Evolutionary conservation across 2,113 vertebrate genomes (phyloP).

Genomic region (Sylvia atricapilla): DNA sequence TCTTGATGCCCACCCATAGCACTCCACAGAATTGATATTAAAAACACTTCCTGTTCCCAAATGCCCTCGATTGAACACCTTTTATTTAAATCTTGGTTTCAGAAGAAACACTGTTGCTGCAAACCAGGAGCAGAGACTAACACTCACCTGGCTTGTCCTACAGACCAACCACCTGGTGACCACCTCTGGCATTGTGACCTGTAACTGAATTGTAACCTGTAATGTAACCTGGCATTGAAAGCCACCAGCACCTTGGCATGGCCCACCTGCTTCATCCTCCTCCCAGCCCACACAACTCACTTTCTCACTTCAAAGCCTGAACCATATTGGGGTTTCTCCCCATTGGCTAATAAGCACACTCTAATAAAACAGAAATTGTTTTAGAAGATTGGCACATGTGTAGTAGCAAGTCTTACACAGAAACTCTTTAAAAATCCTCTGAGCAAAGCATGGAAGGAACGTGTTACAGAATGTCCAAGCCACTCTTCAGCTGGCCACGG

Average conservation of each 20-base stretch:
- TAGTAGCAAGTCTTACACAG: neutral
- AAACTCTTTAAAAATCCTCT: neutral
- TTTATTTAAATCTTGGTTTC: neutral
- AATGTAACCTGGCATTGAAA: neutral
- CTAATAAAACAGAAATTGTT: neutral
- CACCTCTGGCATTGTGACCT: neutral
- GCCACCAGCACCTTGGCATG: neutral
- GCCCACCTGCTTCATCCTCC: neutral
- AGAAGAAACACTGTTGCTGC: neutral
- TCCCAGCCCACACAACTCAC: neutral
- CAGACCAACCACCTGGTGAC: neutral
- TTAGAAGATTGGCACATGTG: neutral
- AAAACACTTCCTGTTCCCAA: neutral
- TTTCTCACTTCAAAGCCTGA: neutral
- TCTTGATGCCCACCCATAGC: neutral
- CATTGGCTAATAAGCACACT: neutral
- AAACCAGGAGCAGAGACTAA: neutral
- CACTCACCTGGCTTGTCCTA: neutral
- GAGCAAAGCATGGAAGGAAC: neutral
- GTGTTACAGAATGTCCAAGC: neutral
- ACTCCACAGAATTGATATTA: neutral
- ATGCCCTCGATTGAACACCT: accelerated
- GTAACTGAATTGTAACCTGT: too few species aligned
- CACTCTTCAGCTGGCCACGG: neutral
- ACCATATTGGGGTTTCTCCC: neutral